These are phyloP conservation scores for Polietes domitor DNA, from an alignment of 2,888 invertebrate species.

Conservation along the genomic window DNA sequence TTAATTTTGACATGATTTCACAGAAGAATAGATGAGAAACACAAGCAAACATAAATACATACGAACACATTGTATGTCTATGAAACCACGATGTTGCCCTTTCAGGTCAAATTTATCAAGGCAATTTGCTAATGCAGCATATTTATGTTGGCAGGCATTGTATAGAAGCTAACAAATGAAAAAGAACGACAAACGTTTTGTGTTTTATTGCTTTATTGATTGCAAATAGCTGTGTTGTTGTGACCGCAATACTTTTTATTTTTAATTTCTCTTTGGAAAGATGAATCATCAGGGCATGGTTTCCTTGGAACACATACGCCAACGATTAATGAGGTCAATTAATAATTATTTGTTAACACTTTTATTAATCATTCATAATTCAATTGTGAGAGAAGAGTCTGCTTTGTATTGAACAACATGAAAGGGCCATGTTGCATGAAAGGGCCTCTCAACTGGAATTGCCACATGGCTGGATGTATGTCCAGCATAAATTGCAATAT, in stretches of 20 bases:
- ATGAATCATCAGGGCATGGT: not conserved
- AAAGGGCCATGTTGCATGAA: not conserved
- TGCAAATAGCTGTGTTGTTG: too few species aligned
- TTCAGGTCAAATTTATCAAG: too few species aligned
- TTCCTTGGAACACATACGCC: not conserved
- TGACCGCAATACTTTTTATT: too few species aligned
- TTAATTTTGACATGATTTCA: not conserved
- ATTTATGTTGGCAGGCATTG: too few species aligned
- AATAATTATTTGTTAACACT: not conserved
- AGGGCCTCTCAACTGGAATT: not conserved
- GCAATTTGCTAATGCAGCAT: too few species aligned
- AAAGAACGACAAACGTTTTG: too few species aligned
- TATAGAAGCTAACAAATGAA: too few species aligned
- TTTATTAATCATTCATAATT: slow-evolving; percentile 6
- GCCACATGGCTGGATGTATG: not conserved
- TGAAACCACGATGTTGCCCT: too few species aligned
- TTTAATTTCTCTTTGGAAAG: not conserved
- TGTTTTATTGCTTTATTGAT: too few species aligned
- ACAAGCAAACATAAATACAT: not conserved
- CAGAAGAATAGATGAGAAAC: not conserved
- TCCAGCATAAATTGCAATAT: not conserved
- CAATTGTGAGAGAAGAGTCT: not conserved
- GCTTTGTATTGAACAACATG: not conserved
- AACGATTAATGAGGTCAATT: not conserved
- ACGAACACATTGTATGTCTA: too few species aligned